Conservation (phyloP, 2,113 vertebrate genomes). For the Upupa epops region DNA sequence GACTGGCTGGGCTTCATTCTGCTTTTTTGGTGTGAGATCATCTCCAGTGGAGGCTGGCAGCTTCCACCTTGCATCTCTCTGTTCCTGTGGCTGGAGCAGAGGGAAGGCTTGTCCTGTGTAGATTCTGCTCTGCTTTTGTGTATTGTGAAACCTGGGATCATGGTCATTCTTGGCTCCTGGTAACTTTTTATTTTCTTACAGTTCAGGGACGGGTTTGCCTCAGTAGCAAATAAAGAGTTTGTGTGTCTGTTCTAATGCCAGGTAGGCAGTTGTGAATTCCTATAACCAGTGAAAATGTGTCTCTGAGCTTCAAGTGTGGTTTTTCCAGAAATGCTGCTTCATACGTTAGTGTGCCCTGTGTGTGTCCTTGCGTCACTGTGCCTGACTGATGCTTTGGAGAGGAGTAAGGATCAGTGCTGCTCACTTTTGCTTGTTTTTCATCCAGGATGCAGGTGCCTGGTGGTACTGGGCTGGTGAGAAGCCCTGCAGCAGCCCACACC, state of each 20-base stretch:
- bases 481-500: background rate
- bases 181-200: background rate
- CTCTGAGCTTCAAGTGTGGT: background rate
- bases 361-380: background rate
- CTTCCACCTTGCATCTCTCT: background rate
- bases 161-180: background rate
- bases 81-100: background rate
- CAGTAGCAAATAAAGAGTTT: background rate
- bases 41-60: background rate
- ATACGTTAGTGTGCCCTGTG: background rate
- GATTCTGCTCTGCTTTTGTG: background rate
- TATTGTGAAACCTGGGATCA: background rate
- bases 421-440: background rate
- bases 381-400: background rate
- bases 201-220: background rate
- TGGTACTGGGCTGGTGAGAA: background rate
- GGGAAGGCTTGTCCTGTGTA: background rate
- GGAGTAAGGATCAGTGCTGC: background rate
- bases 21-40: background rate
- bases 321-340: background rate
- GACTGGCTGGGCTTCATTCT: background rate
- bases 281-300: background rate
- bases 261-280: background rate
- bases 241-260: background rate
- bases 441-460: background rate